Percentiles rank a stretch among this genome's conserved stretches.
Conservation (phyloP, 2,888 invertebrate species). For the Rhamphomyia laevipes region DNA sequence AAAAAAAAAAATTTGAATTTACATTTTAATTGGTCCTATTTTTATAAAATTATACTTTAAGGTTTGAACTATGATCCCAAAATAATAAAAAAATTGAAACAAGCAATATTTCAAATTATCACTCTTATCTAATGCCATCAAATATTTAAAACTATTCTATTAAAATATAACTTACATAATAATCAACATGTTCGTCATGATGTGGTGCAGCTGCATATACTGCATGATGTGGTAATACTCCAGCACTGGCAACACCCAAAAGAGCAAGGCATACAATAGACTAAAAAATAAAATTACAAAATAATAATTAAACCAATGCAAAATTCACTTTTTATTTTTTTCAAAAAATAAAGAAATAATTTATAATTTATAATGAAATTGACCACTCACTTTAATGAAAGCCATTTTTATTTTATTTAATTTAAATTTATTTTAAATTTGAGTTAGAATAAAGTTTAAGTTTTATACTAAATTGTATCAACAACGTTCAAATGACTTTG, state of each 20-base stretch:
- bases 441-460: constrained; percentile 14
- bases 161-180: constrained; percentile 29
- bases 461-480: constrained; percentile 12
- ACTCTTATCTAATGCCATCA: too few species aligned
- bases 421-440: constrained; percentile 7
- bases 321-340: neutral
- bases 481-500: constrained; percentile 31
- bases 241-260: constrained; percentile 35
- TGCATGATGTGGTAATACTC: constrained; percentile 29
- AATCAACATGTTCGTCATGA: constrained; percentile 31
- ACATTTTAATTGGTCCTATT: too few species aligned
- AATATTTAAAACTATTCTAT: too few species aligned
- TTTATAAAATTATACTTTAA: too few species aligned
- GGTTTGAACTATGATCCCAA: too few species aligned
- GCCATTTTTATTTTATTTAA: constrained; percentile 30
- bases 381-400: constrained; percentile 37
- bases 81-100: too few species aligned
- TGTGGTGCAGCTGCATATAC: constrained; percentile 23
- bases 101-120: too few species aligned
- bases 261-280: constrained; percentile 36
- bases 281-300: constrained; percentile 19
- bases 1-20: too few species aligned
- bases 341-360: neutral
- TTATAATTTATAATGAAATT: neutral
- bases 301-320: too few species aligned